Evolutionary conservation across 2,888 invertebrate species (phyloP).

Genomic region (Drosophila diplacantha): DNA sequence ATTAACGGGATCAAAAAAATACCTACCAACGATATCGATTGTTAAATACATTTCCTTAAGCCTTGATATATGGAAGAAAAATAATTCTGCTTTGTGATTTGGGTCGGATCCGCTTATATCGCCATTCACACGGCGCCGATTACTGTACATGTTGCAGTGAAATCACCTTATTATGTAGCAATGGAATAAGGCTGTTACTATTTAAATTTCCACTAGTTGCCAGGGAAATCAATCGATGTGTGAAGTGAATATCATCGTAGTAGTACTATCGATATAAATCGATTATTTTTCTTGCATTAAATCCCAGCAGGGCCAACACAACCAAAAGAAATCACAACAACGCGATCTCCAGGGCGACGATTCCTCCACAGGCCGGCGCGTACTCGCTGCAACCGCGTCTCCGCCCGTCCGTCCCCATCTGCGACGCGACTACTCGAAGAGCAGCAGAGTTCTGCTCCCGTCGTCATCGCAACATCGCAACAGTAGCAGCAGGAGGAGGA

Average conservation of each 20-base stretch:
- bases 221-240: background rate
- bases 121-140: too few relatives aligned
- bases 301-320: constrained; percentile 8
- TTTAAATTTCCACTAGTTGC: background rate
- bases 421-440: background rate
- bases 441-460: constrained; percentile 1
- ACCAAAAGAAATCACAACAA: constrained; percentile 14
- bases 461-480: constrained; percentile 1
- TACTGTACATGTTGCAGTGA: background rate
- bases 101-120: too few relatives aligned
- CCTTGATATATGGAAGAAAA: too few relatives aligned
- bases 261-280: background rate
- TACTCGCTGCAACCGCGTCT: constrained; percentile 10
- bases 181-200: background rate
- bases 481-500: background rate
- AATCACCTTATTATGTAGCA: background rate
- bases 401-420: constrained; percentile 5
- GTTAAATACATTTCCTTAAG: too few relatives aligned
- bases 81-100: too few relatives aligned
- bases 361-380: constrained; percentile 12
- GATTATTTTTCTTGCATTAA: background rate
- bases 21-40: too few relatives aligned
- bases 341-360: constrained; percentile 18
- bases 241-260: background rate
- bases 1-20: too few relatives aligned